Conservation (phyloP, 2,888 invertebrate genomes). For the Scaptomyza reducta region DNA sequence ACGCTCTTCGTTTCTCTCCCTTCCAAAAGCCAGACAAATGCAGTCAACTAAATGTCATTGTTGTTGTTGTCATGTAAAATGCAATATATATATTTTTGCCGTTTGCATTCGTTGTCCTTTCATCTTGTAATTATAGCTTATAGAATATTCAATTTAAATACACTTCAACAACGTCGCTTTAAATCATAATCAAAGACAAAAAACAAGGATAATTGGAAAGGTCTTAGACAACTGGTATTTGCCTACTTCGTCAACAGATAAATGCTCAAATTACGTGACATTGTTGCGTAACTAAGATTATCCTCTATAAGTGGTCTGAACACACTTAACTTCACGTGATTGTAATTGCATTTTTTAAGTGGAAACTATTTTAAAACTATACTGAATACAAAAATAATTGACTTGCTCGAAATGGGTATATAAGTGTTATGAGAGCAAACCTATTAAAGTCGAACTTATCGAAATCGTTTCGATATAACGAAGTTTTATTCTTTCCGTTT, state of each 20-base stretch:
- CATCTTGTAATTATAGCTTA: constrained; percentile 21
- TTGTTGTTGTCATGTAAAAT: constrained; percentile 22
- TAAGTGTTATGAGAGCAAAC: too few relatives aligned
- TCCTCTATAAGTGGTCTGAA: constrained; percentile 4
- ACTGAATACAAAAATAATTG: neutral
- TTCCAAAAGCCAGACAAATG: constrained; percentile 38
- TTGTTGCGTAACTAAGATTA: constrained; percentile 16
- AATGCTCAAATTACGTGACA: constrained; percentile 7
- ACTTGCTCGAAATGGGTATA: too few relatives aligned
- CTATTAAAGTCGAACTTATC: too few relatives aligned
- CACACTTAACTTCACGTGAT: constrained; percentile 1
- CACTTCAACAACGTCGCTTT: constrained; percentile 1
- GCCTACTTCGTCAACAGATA: constrained; percentile 2
- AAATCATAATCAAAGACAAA: constrained; percentile 6
- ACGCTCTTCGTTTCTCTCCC: constrained; percentile 12
- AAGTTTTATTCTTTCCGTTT: neutral
- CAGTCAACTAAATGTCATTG: constrained; percentile 13
- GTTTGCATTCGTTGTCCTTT: constrained; percentile 31
- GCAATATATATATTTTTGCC: constrained; percentile 24
- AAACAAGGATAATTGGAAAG: neutral
- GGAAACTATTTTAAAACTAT: constrained; percentile 10
- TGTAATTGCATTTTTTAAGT: constrained; percentile 28
- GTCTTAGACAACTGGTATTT: too few relatives aligned
- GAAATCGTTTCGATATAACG: neutral
- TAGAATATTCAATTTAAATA: constrained; percentile 35